Evolutionary conservation across 2,888 invertebrate species (phyloP).

Genomic region (Dryococelus australis): DNA sequence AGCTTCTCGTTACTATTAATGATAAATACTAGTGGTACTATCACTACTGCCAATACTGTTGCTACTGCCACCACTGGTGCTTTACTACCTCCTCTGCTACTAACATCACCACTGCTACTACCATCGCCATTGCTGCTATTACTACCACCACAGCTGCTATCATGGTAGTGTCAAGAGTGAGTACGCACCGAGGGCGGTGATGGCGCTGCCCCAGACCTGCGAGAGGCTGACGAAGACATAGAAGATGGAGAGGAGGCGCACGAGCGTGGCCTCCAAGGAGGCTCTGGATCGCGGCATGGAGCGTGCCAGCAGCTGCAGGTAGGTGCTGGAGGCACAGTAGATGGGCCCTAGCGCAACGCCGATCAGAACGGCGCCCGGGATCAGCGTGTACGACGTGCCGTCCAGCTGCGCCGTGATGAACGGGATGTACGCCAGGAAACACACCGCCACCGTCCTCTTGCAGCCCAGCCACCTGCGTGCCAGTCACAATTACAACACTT

Average conservation of each 20-base stretch:
- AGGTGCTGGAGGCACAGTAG: not conserved
- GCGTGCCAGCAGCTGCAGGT: slow-evolving; percentile 19
- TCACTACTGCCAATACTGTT: too few species aligned
- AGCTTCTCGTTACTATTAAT: too few species aligned
- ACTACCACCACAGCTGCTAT: too few species aligned
- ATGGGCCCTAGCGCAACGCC: slow-evolving; percentile 69
- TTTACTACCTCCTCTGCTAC: too few species aligned
- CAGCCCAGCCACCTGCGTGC: slow-evolving; percentile 68
- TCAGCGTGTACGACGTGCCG: slow-evolving; percentile 68
- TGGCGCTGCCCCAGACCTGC: slow-evolving; percentile 25
- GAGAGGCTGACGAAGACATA: slow-evolving; percentile 12
- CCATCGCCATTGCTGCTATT: too few species aligned
- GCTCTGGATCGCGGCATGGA: not conserved
- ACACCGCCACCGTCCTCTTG: slow-evolving; percentile 71
- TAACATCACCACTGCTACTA: too few species aligned
- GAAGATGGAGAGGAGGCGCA: slow-evolving; percentile 11
- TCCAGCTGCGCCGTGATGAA: slow-evolving; percentile 74
- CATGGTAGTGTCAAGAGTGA: not conserved
- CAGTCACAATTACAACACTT: too few species aligned
- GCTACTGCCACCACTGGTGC: too few species aligned
- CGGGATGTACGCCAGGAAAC: slow-evolving; percentile 70
- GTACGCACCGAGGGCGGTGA: slow-evolving; percentile 20
- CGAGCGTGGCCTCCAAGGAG: not conserved
- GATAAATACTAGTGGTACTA: too few species aligned
- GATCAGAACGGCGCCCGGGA: slow-evolving; percentile 69